Evolutionary conservation across 92 coral and sea anemone species (phyloP).

Genomic region (Muricea muricata): DNA sequence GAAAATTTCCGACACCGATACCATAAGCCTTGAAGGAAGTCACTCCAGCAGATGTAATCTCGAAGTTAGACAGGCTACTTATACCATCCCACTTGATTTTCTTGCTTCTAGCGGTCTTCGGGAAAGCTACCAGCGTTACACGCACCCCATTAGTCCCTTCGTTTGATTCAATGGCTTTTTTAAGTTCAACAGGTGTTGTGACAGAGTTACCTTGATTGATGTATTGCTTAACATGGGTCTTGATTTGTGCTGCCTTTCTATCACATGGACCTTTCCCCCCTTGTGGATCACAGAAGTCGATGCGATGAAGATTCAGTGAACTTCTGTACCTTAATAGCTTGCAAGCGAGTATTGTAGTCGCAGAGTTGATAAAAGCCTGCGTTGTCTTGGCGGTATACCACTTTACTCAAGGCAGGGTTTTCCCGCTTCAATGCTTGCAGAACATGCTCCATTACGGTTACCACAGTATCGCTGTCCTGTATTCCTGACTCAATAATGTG

Average conservation of each 20-base stretch:
- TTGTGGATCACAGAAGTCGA: conserved; percentile 59
- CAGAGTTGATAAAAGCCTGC: conserved; percentile 55
- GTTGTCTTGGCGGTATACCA: conserved; percentile 26
- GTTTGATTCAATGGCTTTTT: conserved; percentile 37
- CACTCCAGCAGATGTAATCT: not conserved
- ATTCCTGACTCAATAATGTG: conserved; percentile 12
- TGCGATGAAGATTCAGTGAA: conserved; percentile 23
- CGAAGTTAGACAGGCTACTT: not conserved
- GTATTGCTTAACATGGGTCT: conserved; percentile 41
- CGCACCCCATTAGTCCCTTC: conserved; percentile 47
- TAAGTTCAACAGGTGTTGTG: conserved; percentile 22
- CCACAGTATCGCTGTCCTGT: conserved; percentile 35
- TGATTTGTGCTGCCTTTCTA: conserved; percentile 51
- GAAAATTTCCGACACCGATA: conserved; percentile 49
- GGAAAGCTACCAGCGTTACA: conserved; percentile 9
- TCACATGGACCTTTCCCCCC: conserved; percentile 51
- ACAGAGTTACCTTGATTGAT: conserved; percentile 34
- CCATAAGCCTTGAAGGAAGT: conserved; percentile 40
- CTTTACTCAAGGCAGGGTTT: conserved; percentile 38
- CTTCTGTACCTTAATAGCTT: conserved; percentile 6
- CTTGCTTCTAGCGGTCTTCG: not conserved
- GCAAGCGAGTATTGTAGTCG: conserved; percentile 28
- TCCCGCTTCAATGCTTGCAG: conserved; percentile 33
- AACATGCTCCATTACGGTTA: conserved; percentile 44
- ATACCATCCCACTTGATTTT: conserved; percentile 39